These are phyloP conservation scores for Brachyhypopomus gauderio DNA, from an alignment of 2,113 vertebrate species.

Conservation along the genomic window DNA sequence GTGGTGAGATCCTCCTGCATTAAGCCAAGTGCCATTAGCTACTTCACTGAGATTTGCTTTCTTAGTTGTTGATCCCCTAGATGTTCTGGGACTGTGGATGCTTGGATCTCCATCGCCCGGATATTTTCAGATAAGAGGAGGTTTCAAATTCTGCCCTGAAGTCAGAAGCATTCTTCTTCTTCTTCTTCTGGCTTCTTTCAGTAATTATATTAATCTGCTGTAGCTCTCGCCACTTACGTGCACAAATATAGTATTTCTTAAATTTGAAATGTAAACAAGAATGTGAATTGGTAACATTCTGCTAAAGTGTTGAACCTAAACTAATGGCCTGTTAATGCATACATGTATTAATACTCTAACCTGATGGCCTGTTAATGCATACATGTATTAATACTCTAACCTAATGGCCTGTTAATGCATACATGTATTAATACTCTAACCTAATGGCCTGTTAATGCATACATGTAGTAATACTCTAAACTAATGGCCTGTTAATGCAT, in stretches of 20 bases:
- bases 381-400: too few relatives aligned
- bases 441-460: too few relatives aligned
- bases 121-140: slow-evolving; percentile 65
- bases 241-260: slow-evolving; percentile 31
- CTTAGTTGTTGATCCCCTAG: slow-evolving; percentile 56
- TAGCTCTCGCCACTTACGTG: slow-evolving; percentile 64
- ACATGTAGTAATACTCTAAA: too few relatives aligned
- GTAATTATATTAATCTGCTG: slow-evolving; percentile 54
- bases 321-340: too few relatives aligned
- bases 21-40: slow-evolving; percentile 64
- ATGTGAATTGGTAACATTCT: too few relatives aligned
- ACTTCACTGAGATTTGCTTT: slow-evolving; percentile 62
- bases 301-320: too few relatives aligned
- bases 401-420: too few relatives aligned
- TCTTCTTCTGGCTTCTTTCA: slow-evolving; percentile 41
- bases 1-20: slow-evolving; percentile 39
- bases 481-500: too few relatives aligned
- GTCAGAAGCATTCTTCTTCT: slow-evolving; percentile 32
- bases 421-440: too few relatives aligned
- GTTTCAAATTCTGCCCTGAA: slow-evolving; percentile 52
- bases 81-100: slow-evolving; percentile 52
- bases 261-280: too few relatives aligned
- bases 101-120: slow-evolving; percentile 54
- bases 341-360: too few relatives aligned
- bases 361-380: too few relatives aligned